phyloP scores from a whole-genome alignment of 37 sponge, comb jelly and placozoan genomes.

The Ianthella basta region DNA sequence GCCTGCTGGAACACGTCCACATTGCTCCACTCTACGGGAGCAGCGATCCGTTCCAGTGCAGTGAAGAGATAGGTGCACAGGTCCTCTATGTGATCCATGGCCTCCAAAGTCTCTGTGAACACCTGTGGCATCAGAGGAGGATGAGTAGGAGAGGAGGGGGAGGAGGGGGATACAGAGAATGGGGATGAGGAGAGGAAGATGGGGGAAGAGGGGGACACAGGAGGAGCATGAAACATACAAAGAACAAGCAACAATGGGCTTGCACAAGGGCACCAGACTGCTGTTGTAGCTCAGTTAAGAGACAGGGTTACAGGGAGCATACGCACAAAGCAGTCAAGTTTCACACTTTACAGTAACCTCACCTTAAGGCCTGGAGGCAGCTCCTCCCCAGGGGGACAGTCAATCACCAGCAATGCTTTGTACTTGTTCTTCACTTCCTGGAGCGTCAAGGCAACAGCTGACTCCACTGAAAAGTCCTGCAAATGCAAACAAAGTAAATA shows the following conservation, averaged over 20 bases:
- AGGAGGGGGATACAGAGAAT: neutral
- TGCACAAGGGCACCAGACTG: no score
- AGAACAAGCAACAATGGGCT: no score
- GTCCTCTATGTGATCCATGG: conserved; percentile 27
- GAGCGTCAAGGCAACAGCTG: neutral
- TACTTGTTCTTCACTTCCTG: conserved; percentile 27
- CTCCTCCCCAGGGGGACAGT: neutral
- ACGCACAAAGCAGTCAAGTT: no score
- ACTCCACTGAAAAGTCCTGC: conserved; percentile 20
- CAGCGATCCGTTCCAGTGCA: conserved; percentile 51
- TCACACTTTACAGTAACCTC: no score
- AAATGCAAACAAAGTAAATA: neutral
- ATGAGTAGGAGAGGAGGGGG: neutral
- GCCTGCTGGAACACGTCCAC: conserved; percentile 81
- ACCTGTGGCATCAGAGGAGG: neutral
- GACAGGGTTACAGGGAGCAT: neutral
- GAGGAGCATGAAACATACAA: neutral
- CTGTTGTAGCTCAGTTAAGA: conserved; percentile 9
- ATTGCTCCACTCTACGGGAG: conserved; percentile 58
- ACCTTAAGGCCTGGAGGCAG: conserved; percentile 9
- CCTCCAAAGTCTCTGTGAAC: neutral
- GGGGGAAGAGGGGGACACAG: neutral
- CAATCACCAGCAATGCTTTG: neutral
- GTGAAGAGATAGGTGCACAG: conserved; percentile 10
- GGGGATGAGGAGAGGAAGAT: neutral